Evolutionary conservation across 2,797 vertebrate species (phyloP).

Genomic region (Prionace glauca): DNA sequence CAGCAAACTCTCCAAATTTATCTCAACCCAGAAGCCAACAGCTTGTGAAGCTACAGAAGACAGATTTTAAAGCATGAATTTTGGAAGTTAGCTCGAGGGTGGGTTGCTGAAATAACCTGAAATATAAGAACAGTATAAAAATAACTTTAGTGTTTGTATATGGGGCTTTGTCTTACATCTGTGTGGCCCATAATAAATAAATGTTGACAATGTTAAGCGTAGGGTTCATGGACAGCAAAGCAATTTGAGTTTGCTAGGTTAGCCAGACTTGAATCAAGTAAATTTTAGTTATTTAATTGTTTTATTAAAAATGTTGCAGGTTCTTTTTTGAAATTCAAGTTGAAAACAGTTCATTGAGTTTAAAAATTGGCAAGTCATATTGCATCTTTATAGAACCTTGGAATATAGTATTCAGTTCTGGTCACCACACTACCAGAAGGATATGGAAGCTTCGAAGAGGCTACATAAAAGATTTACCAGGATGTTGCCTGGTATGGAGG

Average conservation of each 20-base stretch:
- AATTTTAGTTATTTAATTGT: conserved; percentile 48
- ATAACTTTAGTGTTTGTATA: neutral
- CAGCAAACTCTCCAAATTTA: neutral
- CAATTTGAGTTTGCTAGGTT: conserved; percentile 27
- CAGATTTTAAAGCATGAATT: neutral
- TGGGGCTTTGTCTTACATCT: neutral
- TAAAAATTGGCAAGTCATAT: too few relatives aligned
- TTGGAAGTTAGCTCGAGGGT: neutral
- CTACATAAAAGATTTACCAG: too few relatives aligned
- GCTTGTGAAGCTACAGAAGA: neutral
- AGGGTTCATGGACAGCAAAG: conserved; percentile 41
- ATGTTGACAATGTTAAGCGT: conserved; percentile 40
- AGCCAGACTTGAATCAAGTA: conserved; percentile 50
- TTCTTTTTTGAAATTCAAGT: neutral
- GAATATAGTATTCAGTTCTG: too few relatives aligned
- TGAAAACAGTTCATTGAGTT: too few relatives aligned
- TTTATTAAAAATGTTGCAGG: neutral
- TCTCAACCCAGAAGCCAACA: neutral
- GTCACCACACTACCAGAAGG: too few relatives aligned
- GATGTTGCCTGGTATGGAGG: too few relatives aligned
- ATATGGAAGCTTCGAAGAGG: too few relatives aligned
- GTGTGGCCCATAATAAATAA: conserved; percentile 40
- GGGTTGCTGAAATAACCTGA: neutral
- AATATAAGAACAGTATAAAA: neutral
- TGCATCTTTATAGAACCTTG: too few relatives aligned